phyloP scores from a whole-genome alignment of 2,797 vertebrate genomes.

The Galaxias olidus region DNA sequence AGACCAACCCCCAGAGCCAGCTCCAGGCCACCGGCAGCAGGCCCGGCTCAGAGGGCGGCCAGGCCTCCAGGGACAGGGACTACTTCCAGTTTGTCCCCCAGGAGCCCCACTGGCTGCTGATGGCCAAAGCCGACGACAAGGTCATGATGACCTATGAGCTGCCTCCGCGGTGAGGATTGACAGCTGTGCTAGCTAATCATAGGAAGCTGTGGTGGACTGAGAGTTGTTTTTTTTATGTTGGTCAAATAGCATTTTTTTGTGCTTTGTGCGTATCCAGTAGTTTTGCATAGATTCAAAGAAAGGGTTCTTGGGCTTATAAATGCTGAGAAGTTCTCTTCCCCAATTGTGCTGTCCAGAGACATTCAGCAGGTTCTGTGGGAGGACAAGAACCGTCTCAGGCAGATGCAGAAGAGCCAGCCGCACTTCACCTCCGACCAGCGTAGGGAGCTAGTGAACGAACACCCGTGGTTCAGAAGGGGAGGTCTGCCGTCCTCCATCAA shows the following conservation, averaged over 20 bases:
- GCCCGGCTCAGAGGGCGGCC: slow-evolving; percentile 47
- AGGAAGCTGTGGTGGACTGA: background rate
- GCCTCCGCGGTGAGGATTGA: slow-evolving; percentile 86
- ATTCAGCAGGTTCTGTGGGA: too few relatives aligned
- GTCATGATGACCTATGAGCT: slow-evolving; percentile 95
- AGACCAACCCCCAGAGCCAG: slow-evolving; percentile 53
- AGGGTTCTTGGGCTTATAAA: too few relatives aligned
- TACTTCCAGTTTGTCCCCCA: slow-evolving; percentile 82
- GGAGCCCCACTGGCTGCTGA: slow-evolving; percentile 89
- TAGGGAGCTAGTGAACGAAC: slow-evolving; percentile 86
- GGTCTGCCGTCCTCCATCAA: too few relatives aligned
- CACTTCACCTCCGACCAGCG: slow-evolving; percentile 86
- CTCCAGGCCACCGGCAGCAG: slow-evolving; percentile 54
- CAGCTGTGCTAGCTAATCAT: too few relatives aligned
- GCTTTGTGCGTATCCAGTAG: too few relatives aligned
- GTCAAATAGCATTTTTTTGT: too few relatives aligned
- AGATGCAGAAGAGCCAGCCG: slow-evolving; percentile 86
- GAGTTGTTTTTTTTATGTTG: too few relatives aligned
- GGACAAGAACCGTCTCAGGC: slow-evolving; percentile 81
- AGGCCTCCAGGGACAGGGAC: too few relatives aligned
- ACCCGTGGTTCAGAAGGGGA: slow-evolving; percentile 88
- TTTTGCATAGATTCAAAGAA: too few relatives aligned
- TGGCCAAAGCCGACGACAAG: slow-evolving; percentile 83
- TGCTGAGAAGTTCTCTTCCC: too few relatives aligned
- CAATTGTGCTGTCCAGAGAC: slow-evolving; percentile 79